Conservation (phyloP, 2,113 vertebrate species). For the Redunca redunca region DNA sequence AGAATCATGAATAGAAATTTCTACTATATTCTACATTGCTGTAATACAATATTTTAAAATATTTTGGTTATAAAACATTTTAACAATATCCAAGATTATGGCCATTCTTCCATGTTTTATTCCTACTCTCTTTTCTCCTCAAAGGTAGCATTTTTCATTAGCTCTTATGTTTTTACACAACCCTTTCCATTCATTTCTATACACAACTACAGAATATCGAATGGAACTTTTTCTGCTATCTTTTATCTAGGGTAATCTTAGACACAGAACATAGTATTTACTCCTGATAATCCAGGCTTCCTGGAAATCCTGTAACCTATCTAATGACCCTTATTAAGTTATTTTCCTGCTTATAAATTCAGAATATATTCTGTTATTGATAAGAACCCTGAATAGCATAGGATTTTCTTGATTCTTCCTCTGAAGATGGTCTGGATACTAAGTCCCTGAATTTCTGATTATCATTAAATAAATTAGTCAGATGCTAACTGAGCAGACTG, state of each 20-base stretch:
- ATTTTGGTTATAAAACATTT: neutral
- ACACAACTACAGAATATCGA: neutral
- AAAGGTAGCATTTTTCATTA: neutral
- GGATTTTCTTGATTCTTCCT: neutral
- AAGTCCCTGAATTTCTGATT: neutral
- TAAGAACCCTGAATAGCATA: neutral
- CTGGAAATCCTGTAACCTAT: neutral
- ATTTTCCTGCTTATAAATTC: neutral
- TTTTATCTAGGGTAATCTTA: neutral
- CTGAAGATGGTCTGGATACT: neutral
- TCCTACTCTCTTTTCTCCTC: neutral
- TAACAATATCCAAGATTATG: neutral
- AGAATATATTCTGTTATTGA: neutral
- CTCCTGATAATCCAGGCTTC: neutral
- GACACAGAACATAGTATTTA: neutral
- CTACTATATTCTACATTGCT: neutral
- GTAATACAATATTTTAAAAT: neutral
- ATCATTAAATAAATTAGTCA: neutral
- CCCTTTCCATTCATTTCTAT: neutral
- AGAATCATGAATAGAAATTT: neutral
- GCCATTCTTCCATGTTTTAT: neutral
- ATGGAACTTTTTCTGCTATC: neutral
- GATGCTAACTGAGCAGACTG: no score
- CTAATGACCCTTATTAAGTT: neutral
- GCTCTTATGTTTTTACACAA: neutral